These are phyloP conservation scores for Griposia aprilina DNA, from an alignment of 2,888 invertebrate species.

Conservation along the genomic window DNA sequence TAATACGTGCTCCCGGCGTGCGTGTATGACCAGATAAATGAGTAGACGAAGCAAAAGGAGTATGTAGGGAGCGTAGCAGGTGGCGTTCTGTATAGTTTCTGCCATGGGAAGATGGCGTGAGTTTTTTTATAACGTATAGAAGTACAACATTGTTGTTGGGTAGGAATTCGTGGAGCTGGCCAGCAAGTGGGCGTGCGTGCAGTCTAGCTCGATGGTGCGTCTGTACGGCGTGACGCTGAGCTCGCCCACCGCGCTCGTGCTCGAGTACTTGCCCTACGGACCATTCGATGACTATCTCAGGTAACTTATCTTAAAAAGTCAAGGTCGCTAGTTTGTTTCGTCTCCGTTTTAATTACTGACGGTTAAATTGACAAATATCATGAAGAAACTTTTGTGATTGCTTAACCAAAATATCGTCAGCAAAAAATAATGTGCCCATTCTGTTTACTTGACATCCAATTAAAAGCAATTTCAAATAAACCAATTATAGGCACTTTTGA, in stretches of 20 bases:
- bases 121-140: not conserved
- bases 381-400: not conserved
- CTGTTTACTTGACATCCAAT: not conserved
- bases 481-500: not conserved
- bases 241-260: slow-evolving; percentile 94
- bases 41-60: not conserved
- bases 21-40: not conserved
- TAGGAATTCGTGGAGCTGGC: slow-evolving; percentile 95
- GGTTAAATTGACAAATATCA: not conserved
- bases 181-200: slow-evolving; percentile 94
- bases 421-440: not conserved
- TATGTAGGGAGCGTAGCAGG: not conserved
- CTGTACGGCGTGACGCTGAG: slow-evolving; percentile 94
- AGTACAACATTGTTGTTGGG: slow-evolving; percentile 55
- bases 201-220: slow-evolving; percentile 94
- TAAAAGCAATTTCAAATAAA: not conserved
- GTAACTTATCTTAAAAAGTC: slow-evolving; percentile 63
- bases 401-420: not conserved
- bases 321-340: not conserved
- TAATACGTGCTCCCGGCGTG: not conserved
- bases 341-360: not conserved
- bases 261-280: slow-evolving; percentile 95
- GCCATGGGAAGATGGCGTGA: too few species aligned
- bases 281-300: slow-evolving; percentile 94
- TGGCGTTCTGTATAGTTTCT: not conserved